phyloP scores from a whole-genome alignment of 2,113 vertebrate genomes.

The Prolemur simus region DNA sequence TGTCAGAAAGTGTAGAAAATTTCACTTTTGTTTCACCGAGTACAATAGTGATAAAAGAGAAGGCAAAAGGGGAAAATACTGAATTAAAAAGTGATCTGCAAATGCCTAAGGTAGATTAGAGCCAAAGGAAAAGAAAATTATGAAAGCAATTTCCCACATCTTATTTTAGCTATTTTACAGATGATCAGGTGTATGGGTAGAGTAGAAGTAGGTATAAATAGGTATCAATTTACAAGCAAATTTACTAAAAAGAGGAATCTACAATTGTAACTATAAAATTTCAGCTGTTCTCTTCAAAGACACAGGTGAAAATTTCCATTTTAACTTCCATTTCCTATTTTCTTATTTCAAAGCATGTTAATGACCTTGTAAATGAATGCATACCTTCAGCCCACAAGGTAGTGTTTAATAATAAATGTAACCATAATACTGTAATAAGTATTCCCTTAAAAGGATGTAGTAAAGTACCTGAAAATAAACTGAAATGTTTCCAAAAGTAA shows the following conservation, averaged over 20 bases:
- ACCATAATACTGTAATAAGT: background rate
- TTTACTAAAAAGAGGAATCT: slow-evolving; percentile 20
- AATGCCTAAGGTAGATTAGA: background rate
- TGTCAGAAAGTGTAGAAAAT: background rate
- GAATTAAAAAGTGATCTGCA: background rate
- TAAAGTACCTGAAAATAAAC: background rate
- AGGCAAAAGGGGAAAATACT: background rate
- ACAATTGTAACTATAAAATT: slow-evolving; percentile 28
- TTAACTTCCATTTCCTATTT: slow-evolving; percentile 11
- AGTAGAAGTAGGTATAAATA: slow-evolving; percentile 6
- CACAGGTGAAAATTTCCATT: slow-evolving; percentile 49
- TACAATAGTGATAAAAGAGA: background rate
- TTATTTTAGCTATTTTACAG: slow-evolving; percentile 33
- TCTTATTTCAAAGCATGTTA: slow-evolving; percentile 29
- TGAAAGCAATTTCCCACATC: background rate
- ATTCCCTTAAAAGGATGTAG: background rate
- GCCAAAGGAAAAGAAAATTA: background rate
- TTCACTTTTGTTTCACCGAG: slow-evolving; percentile 39
- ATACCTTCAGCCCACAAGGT: slow-evolving; percentile 12
- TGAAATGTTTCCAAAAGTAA: slow-evolving; percentile 38
- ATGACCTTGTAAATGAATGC: background rate
- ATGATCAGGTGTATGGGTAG: background rate
- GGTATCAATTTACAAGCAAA: slow-evolving; percentile 31
- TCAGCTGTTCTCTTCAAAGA: slow-evolving; percentile 26
- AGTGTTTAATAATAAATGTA: slow-evolving; percentile 24